Percentiles rank a stretch among this genome's conserved stretches.
Evolutionary conservation across 2,888 invertebrate species (phyloP).

Genomic region (Teleogryllus oceanicus): DNA sequence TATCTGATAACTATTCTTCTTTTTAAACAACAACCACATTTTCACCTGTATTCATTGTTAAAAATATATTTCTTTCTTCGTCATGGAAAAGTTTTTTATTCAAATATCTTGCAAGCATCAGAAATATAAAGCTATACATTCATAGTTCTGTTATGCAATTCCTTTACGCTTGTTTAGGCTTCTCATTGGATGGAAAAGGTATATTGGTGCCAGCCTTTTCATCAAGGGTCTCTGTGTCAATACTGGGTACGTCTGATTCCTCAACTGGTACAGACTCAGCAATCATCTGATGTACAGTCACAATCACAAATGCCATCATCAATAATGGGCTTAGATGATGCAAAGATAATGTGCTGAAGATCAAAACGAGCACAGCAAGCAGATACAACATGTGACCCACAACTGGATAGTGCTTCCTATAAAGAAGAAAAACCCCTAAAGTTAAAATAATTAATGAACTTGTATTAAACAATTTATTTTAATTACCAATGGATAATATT

Average conservation of each 20-base stretch:
- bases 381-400: slow-evolving; percentile 53
- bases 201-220: not conserved
- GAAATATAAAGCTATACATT: too few relatives aligned
- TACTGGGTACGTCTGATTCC: not conserved
- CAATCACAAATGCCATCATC: slow-evolving; percentile 53
- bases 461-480: too few relatives aligned
- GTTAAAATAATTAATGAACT: not conserved
- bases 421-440: slow-evolving; percentile 41
- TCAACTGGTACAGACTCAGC: not conserved
- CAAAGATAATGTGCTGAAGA: slow-evolving; percentile 59
- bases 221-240: not conserved
- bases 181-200: not conserved
- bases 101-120: not conserved
- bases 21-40: too few relatives aligned
- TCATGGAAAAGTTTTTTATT: not conserved
- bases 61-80: too few relatives aligned
- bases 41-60: too few relatives aligned
- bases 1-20: too few relatives aligned
- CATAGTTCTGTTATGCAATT: not conserved
- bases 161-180: not conserved
- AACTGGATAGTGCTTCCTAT: slow-evolving; percentile 52
- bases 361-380: slow-evolving; percentile 55
- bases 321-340: slow-evolving; percentile 60
- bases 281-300: slow-evolving; percentile 57
- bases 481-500: not conserved